Evolutionary conservation across 2,888 invertebrate genomes (phyloP).

Genomic region (Hipparchia semele): DNA sequence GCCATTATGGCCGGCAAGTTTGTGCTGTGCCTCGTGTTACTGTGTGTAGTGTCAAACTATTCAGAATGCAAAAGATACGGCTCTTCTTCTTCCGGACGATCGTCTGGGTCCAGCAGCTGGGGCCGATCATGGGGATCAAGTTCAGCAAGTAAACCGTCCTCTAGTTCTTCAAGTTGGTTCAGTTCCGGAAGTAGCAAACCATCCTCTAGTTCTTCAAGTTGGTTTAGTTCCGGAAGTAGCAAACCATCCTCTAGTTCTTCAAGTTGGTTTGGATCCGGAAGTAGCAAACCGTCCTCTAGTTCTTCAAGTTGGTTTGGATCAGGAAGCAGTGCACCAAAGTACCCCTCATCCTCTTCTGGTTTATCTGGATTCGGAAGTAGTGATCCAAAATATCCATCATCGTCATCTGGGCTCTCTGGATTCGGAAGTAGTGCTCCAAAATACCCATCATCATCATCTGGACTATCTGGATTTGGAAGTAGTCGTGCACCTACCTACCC

Average conservation of each 20-base stretch:
- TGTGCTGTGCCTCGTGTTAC: conserved; percentile 63
- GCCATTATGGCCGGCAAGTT: conserved; percentile 63
- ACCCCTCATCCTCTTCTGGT: conserved; percentile 35
- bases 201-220: conserved; percentile 19
- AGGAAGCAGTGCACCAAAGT: conserved; percentile 25
- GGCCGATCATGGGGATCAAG: conserved; percentile 32
- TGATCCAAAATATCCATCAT: conserved; percentile 22
- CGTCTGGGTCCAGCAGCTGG: conserved; percentile 35
- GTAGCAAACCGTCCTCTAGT: conserved; percentile 14
- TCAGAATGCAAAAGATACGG: conserved; percentile 52
- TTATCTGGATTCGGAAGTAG: conserved; percentile 31
- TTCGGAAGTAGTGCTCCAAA: conserved; percentile 30
- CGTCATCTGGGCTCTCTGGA: conserved; percentile 35
- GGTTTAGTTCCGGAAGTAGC: conserved; percentile 35
- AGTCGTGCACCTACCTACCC: conserved; percentile 26
- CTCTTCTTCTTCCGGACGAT: conserved; percentile 41
- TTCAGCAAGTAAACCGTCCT: conserved; percentile 33
- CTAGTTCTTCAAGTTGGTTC: conserved; percentile 26
- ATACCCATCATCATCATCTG: conserved; percentile 38
- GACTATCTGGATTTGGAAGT: conserved; percentile 34
- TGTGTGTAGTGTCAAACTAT: conserved; percentile 51
- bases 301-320: conserved; percentile 34
- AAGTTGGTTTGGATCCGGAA: conserved; percentile 35
- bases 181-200: conserved; percentile 27
- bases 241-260: conserved; percentile 15